Evolutionary conservation across 2,797 vertebrate genomes (phyloP), one percentile per base, ranked within the genome.

Genomic region (Apogon talboti): DNA sequence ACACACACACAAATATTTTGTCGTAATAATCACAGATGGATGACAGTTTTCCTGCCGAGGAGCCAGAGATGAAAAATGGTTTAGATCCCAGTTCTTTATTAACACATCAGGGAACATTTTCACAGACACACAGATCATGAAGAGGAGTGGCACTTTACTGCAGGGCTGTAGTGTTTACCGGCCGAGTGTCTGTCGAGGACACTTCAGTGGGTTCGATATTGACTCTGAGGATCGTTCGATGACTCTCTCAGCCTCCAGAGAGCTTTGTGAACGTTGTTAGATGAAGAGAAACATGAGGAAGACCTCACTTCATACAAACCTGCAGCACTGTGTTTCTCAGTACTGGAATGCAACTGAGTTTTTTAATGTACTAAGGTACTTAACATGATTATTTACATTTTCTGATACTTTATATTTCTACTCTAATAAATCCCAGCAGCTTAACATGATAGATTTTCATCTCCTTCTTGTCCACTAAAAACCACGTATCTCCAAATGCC

Each of bases 1-100:
- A 57, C 3, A 50, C 48, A n/a, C 18, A 8, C 44, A 44, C 43
- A 75, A 33, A 53, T 18, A 50, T 16, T 64, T 37, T 45, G 43
- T 42, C 11, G 16, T 11, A 66, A 69, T 38, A 61, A 61, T 71
- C 67, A 53, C 52, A 74, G n/a, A 33, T 24, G 5, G 35, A 33
- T 45, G 38, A 61, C 48, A 68, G 1, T n/a, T 56, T 62, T 64
- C 55, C 21, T 13, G 14, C 50, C 51, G 47, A 41, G 1, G 14
- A 40, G 24, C 41, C 35, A 11, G 35, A 57, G 40, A 41, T 64
- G 42, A 68, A 38, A 48, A 72, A 64, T 49, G 14, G 28, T 33
- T 79, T 15, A 45, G 8, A 28, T 40, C 38, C 14, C 3, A 24
- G 35, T 68, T 60, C 54, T 84, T 84, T 76, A 76, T 75, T 44